phyloP scores from a whole-genome alignment of 92 coral and sea anemone species.

The Phymanthus crucifer region DNA sequence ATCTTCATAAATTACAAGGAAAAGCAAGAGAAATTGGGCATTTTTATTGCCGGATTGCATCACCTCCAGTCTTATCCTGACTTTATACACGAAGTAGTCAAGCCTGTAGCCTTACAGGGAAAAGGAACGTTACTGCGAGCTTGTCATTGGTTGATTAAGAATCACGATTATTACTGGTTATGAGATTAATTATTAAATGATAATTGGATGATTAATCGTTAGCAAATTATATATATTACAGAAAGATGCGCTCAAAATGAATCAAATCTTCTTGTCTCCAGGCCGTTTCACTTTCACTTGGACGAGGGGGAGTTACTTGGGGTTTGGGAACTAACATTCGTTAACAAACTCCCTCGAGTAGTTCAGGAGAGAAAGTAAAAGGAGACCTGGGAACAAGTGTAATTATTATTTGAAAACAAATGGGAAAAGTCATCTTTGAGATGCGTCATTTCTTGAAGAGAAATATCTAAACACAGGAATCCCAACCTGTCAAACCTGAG shows the following conservation, averaged over 20 bases:
- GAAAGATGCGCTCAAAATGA: conserved; percentile 2
- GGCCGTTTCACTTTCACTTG: neutral
- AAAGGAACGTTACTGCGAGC: neutral
- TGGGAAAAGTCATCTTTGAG: conserved; percentile 29
- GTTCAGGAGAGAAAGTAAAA: neutral
- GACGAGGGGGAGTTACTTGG: neutral
- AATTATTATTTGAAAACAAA: conserved; percentile 21
- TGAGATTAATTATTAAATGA: conserved; percentile 6
- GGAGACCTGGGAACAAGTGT: neutral
- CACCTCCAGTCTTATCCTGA: neutral
- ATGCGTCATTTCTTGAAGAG: conserved; percentile 15
- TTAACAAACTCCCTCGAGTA: neutral
- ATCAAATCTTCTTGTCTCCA: neutral
- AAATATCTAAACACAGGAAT: conserved; percentile 1
- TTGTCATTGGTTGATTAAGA: neutral
- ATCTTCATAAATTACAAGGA: too few relatives aligned
- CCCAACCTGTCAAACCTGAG: neutral
- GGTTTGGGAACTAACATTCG: neutral
- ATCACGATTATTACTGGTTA: conserved; percentile 1
- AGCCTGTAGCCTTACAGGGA: neutral
- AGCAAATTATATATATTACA: conserved; percentile 4
- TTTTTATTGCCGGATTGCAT: neutral
- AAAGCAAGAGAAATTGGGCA: too few relatives aligned
- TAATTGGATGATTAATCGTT: conserved; percentile 10
- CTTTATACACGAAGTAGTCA: too few relatives aligned